Evolutionary conservation across 2,113 vertebrate species (phyloP).

Genomic region (Equus przewalskii): DNA sequence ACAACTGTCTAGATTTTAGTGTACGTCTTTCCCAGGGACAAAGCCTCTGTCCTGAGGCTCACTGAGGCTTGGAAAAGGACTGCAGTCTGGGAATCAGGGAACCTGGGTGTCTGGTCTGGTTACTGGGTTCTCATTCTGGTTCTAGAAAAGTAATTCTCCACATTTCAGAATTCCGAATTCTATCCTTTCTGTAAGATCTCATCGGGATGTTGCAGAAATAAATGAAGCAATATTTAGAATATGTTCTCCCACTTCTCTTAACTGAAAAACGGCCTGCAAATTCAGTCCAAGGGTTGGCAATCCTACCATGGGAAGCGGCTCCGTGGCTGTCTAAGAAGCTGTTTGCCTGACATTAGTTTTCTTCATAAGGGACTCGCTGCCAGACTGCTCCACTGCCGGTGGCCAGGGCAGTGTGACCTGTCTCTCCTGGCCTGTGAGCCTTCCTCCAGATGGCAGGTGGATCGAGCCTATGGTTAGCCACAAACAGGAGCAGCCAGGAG

Average conservation of each 20-base stretch:
- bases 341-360: background rate
- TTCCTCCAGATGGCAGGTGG: background rate
- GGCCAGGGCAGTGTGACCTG: background rate
- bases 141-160: slow-evolving; percentile 7
- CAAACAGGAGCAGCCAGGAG: background rate
- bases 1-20: background rate
- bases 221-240: background rate
- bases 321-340: background rate
- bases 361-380: background rate
- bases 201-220: background rate
- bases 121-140: background rate
- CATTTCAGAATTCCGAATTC: background rate
- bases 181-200: background rate
- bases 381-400: background rate
- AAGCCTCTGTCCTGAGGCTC: background rate
- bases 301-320: background rate
- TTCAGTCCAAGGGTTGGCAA: background rate
- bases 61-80: background rate
- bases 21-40: background rate
- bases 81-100: background rate
- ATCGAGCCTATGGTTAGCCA: background rate
- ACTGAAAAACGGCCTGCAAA: background rate
- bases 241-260: background rate
- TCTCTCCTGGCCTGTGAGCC: background rate
- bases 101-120: background rate